These are phyloP conservation scores for Sycophila texana DNA, from an alignment of 2,888 invertebrate genomes.

Conservation along the genomic window DNA sequence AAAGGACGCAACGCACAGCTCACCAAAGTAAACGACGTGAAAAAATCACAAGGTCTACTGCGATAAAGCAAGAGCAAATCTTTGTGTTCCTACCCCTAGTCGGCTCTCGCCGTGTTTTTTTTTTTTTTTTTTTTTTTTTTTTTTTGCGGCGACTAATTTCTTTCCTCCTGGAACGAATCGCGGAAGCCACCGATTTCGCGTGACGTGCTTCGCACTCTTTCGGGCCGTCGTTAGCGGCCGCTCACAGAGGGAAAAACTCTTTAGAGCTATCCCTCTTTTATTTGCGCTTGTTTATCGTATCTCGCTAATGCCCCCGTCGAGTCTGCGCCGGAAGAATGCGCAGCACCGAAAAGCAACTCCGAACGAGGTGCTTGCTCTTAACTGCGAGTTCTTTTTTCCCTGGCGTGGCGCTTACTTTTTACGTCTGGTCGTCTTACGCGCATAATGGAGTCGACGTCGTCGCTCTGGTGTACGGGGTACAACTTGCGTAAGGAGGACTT, in stretches of 20 bases:
- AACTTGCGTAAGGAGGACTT: too few relatives aligned
- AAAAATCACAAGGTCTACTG: slow-evolving; percentile 7
- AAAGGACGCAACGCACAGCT: background rate
- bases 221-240: slow-evolving; percentile 22
- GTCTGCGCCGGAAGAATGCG: background rate
- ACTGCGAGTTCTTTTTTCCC: background rate
- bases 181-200: too few relatives aligned
- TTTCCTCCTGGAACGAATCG: background rate
- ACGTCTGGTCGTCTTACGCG: background rate
- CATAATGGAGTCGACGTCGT: slow-evolving; percentile 10
- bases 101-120: too few relatives aligned
- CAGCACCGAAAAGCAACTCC: background rate
- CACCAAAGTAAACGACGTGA: background rate
- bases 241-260: background rate
- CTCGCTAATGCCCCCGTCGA: slow-evolving; percentile 13
- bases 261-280: too few relatives aligned
- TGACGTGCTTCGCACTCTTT: background rate
- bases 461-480: too few relatives aligned
- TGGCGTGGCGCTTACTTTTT: slow-evolving; percentile 1
- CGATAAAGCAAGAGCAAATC: slow-evolving; percentile 1
- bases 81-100: background rate
- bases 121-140: too few relatives aligned
- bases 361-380: background rate
- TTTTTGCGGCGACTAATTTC: slow-evolving; percentile 6
- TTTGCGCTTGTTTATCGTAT: slow-evolving; percentile 29